These are phyloP conservation scores for Epistrophella euchroma DNA, from an alignment of 2,888 invertebrate genomes.

Conservation along the genomic window DNA sequence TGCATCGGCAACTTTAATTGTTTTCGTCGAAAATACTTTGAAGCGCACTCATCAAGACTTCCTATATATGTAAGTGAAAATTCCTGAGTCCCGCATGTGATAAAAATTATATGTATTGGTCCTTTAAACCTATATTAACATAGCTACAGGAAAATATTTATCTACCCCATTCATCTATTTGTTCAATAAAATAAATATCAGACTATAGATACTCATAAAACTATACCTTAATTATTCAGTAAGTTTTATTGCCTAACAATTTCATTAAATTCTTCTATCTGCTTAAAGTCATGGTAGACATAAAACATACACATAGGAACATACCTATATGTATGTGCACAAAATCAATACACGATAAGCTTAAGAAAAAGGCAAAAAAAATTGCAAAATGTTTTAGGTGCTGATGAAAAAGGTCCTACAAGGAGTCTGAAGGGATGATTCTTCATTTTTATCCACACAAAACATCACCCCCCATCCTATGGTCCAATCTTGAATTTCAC, in stretches of 20 bases:
- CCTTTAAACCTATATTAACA: too few species aligned
- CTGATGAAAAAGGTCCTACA: slow-evolving; percentile 49
- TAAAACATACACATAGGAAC: not conserved
- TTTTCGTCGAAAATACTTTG: too few species aligned
- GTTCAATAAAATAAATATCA: not conserved
- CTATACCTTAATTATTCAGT: not conserved
- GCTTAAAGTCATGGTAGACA: slow-evolving; percentile 55
- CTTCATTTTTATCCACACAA: slow-evolving; percentile 41
- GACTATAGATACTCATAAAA: not conserved
- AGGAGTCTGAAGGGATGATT: not conserved
- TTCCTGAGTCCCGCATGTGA: too few species aligned
- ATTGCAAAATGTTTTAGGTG: slow-evolving; percentile 43
- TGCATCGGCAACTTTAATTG: too few species aligned
- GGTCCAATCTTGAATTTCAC: slow-evolving; percentile 57
- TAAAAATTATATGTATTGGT: too few species aligned
- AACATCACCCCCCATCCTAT: slow-evolving; percentile 1
- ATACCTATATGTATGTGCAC: slow-evolving; percentile 14
- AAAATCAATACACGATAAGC: slow-evolving; percentile 63
- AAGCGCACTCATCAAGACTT: too few species aligned
- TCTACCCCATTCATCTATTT: not conserved
- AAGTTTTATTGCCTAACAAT: not conserved
- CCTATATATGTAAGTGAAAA: too few species aligned
- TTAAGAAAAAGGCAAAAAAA: slow-evolving; percentile 17
- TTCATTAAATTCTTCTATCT: slow-evolving; percentile 50
- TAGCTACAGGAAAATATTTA: too few species aligned